Base-by-base conservation (phyloP, 2,113 vertebrate genomes). In the Pithys albifrons region DNA sequence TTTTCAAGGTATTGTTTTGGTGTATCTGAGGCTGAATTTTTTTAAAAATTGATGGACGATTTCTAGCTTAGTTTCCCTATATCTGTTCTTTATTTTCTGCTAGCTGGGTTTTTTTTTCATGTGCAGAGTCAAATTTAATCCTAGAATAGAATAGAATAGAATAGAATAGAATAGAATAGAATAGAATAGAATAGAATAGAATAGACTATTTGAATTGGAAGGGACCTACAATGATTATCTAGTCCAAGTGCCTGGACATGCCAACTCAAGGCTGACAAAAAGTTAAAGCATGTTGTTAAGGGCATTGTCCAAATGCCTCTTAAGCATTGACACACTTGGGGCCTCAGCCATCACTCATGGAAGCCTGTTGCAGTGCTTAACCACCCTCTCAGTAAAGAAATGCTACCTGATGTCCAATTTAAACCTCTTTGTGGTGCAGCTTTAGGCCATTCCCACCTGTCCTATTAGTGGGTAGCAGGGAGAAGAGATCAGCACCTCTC, bases 381-480 rank as follows among this genome's bases (percentile, higher is more conserved):
- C 5, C 19, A 54, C 7, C 2, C 4, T 61, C 33, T 45, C 7
- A 2, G 6, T 24, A 61, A 49, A 59, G 3, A 76, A 74, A 37
- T 29, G 3, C 12, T 88, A 64, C 33, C 13, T 48, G 5, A 46
- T 51, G 6, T 76, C 12, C 20, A 55, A 14, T 35, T 33, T 61
- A 18, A 64, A 28, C 35, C 13, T 62, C 5, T 41, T 14, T 0
- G 0, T 62, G 31, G 9, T 7, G 4, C 18, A 78, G 4, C 12
- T 64, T 83, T 64, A 11, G 69, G 29, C 9, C 20, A 33, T 70
- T 87, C 18, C 20, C 7, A 14, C 0, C 0, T 2, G 2, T 35
- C 5, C 11, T 58, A 9, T n/a, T 2, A 10, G 5, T 29, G 20
- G 6, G 16, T 37, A 15, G 2, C 6, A 19, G 5, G 11, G 15